Conservation (phyloP, 2,797 vertebrate genomes). For the Myripristis jacobus region DNA sequence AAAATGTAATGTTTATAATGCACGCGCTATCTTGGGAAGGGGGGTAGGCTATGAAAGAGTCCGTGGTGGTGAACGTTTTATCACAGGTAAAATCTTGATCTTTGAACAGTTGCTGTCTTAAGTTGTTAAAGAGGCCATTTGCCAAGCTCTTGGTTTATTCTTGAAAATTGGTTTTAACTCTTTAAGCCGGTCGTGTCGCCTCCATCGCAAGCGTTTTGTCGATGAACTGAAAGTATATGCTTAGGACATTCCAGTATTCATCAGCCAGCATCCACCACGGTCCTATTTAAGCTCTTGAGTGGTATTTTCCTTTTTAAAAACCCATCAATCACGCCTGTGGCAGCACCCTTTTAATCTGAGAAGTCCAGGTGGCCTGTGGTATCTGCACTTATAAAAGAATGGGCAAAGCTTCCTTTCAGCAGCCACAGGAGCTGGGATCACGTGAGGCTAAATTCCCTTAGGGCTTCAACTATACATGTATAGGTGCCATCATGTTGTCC, state of each 20-base stretch:
- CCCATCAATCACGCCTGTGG: neutral
- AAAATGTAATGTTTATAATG: too few species aligned
- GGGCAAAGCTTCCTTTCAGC: neutral
- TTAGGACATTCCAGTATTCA: neutral
- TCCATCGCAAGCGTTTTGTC: neutral
- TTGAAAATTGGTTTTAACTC: neutral
- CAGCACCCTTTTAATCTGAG: neutral
- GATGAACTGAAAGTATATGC: neutral
- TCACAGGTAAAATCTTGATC: too few species aligned
- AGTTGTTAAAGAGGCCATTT: too few species aligned
- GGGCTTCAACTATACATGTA: neutral
- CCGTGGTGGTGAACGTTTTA: too few species aligned
- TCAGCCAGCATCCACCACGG: neutral
- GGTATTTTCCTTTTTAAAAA: neutral
- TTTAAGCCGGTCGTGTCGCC: neutral
- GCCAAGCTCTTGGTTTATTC: too few species aligned
- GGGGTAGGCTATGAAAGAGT: too few species aligned
- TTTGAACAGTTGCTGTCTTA: too few species aligned
- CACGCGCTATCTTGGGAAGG: too few species aligned
- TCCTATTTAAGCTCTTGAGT: neutral
- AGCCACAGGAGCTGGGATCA: neutral
- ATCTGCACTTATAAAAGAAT: neutral
- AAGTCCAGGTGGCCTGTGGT: neutral
- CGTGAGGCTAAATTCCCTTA: neutral
- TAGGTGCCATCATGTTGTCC: neutral